A percentile compares a stretch with the other conserved stretches of the same genome.
phyloP scores from a whole-genome alignment of 2,797 vertebrate genomes.

The Acanthis flammea region DNA sequence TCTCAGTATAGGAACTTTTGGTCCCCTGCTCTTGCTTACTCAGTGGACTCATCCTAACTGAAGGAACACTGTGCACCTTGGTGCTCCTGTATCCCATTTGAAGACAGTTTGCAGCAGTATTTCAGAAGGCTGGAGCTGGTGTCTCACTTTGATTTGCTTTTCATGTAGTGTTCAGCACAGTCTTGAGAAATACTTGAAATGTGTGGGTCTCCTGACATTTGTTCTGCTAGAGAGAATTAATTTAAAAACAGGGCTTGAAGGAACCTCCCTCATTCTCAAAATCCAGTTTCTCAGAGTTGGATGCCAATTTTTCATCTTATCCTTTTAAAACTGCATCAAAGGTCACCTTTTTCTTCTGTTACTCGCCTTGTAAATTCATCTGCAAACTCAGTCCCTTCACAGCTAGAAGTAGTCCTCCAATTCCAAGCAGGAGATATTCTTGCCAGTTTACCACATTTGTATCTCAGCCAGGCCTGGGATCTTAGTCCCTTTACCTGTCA shows the following conservation, averaged over 20 bases:
- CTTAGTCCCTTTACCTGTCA: background rate
- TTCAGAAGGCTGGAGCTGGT: background rate
- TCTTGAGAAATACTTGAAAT: background rate
- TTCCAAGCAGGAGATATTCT: background rate
- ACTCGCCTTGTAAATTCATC: background rate
- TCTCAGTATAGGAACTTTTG: background rate
- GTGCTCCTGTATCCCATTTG: background rate
- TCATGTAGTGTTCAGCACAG: background rate
- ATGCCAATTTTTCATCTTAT: background rate
- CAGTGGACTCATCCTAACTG: background rate
- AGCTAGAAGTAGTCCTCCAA: background rate
- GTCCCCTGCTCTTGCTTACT: background rate
- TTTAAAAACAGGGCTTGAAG: background rate
- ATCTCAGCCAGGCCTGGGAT: background rate
- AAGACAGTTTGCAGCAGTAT: background rate
- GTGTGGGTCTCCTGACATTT: background rate
- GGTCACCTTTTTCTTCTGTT: background rate
- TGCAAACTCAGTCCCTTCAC: background rate
- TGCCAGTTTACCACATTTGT: background rate
- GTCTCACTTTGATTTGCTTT: background rate
- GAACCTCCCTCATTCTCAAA: background rate
- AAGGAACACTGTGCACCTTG: fast-evolving
- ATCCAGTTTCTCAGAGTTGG: background rate
- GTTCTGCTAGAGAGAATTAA: background rate
- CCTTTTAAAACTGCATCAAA: background rate